These are phyloP conservation scores for Leptobrachium leishanense DNA, from an alignment of 2,113 vertebrate genomes.

Conservation along the genomic window DNA sequence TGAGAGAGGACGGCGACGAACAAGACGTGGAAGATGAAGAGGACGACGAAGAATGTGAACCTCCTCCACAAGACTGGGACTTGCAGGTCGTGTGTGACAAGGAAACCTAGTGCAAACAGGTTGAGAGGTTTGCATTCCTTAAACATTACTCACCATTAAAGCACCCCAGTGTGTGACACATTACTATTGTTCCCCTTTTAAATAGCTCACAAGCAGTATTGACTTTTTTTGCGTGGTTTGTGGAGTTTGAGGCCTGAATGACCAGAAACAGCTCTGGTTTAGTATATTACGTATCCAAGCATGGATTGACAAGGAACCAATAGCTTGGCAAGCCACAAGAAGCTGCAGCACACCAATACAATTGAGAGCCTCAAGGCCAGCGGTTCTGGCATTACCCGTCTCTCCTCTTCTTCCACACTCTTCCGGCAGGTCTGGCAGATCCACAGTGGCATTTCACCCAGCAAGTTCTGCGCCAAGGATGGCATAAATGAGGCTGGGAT, in stretches of 20 bases:
- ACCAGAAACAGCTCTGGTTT: no score
- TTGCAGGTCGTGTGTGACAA: slow-evolving; percentile 72
- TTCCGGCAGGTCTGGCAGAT: slow-evolving; percentile 98
- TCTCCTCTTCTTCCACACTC: slow-evolving; percentile 96
- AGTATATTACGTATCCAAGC: no score
- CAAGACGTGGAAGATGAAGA: slow-evolving; percentile 90
- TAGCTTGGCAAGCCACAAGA: no score
- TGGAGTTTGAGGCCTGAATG: no score
- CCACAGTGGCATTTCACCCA: slow-evolving; percentile 97
- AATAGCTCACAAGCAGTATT: no score
- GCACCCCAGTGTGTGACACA: no score
- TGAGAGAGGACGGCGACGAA: slow-evolving; percentile 87
- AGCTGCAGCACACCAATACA: no score
- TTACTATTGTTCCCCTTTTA: no score
- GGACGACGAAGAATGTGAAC: slow-evolving; percentile 78
- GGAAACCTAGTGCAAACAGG: slow-evolving; percentile 68
- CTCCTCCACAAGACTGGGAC: slow-evolving; percentile 76
- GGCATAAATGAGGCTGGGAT: slow-evolving; percentile 93
- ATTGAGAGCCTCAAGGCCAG: slow-evolving; percentile 71
- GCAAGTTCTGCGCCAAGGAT: slow-evolving; percentile 90
- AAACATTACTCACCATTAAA: no score
- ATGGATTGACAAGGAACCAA: no score
- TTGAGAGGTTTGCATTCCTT: neutral
- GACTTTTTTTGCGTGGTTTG: no score
- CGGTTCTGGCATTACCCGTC: slow-evolving; percentile 83